These are phyloP conservation scores for Neotoma lepida DNA, from an alignment of 2,113 vertebrate species.

Conservation along the genomic window DNA sequence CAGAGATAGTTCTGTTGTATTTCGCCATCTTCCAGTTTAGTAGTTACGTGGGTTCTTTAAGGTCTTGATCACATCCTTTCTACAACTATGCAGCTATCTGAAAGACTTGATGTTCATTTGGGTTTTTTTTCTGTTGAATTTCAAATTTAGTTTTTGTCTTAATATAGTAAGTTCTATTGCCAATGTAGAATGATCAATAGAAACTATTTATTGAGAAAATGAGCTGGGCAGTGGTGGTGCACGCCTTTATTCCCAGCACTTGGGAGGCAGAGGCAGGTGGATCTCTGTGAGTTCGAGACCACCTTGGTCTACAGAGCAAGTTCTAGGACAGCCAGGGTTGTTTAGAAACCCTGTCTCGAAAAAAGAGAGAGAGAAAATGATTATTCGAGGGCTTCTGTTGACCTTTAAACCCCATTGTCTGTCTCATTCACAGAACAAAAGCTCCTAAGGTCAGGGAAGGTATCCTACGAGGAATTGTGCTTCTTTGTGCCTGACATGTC, in stretches of 20 bases:
- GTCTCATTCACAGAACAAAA: not conserved
- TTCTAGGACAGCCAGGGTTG: too few relatives aligned
- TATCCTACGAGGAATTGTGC: not conserved
- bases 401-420: conserved; percentile 9
- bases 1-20: not conserved
- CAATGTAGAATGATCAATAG: not conserved
- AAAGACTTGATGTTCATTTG: conserved; percentile 31
- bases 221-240: too few relatives aligned
- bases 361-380: conserved; percentile 37
- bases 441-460: conserved; percentile 12
- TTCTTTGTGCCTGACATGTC: not conserved
- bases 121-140: not conserved
- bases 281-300: too few relatives aligned
- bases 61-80: not conserved
- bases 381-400: conserved; percentile 10
- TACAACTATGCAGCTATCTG: conserved; percentile 32
- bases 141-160: conserved; percentile 37
- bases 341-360: too few relatives aligned
- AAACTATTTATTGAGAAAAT: conserved; percentile 40
- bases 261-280: too few relatives aligned
- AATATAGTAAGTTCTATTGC: conserved; percentile 24
- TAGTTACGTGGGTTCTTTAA: not conserved
- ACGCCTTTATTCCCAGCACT: too few relatives aligned
- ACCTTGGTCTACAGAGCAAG: too few relatives aligned
- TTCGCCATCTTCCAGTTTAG: conserved; percentile 12